A percentile compares a stretch with the other conserved stretches of the same genome.
These are phyloP conservation scores for Vanessa atalanta DNA, from an alignment of 1,140 invertebrate genomes.

Conservation along the genomic window DNA sequence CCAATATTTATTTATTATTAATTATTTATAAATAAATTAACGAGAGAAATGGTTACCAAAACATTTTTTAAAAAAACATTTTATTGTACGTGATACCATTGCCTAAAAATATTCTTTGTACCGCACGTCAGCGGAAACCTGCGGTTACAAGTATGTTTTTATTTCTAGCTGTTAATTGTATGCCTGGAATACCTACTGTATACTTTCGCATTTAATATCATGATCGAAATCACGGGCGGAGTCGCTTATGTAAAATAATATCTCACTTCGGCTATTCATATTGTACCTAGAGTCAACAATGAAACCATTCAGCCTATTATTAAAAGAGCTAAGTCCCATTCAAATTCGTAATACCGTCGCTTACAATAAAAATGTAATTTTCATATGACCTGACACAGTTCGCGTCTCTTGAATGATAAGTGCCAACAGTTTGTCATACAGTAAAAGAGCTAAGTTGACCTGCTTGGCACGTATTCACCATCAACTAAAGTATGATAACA, in stretches of 20 bases:
- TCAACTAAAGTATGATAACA: slow-evolving; percentile 8
- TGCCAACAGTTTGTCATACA: slow-evolving; percentile 28
- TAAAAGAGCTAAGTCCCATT: slow-evolving; percentile 1
- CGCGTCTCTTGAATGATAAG: slow-evolving; percentile 14
- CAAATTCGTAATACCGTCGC: slow-evolving; percentile 3
- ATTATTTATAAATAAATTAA: too few relatives aligned
- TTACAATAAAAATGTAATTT: slow-evolving; percentile 22
- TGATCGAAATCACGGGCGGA: too few relatives aligned
- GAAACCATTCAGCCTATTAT: slow-evolving; percentile 20
- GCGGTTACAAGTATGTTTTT: too few relatives aligned
- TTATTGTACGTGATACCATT: too few relatives aligned
- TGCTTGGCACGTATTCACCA: slow-evolving; percentile 31
- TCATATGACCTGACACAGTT: slow-evolving; percentile 29
- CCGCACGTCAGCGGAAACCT: too few relatives aligned
- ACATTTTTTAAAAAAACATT: too few relatives aligned
- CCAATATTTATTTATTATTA: too few relatives aligned
- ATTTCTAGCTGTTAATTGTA: too few relatives aligned
- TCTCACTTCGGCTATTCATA: neutral
- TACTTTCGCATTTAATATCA: too few relatives aligned
- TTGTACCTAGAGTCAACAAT: neutral
- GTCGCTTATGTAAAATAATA: neutral
- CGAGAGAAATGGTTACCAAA: too few relatives aligned
- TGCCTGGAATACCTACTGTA: too few relatives aligned
- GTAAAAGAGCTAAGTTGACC: slow-evolving; percentile 29
- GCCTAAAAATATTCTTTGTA: too few relatives aligned